These are phyloP conservation scores for Pedionomus torquatus DNA, from an alignment of 2,113 vertebrate genomes.

Conservation along the genomic window DNA sequence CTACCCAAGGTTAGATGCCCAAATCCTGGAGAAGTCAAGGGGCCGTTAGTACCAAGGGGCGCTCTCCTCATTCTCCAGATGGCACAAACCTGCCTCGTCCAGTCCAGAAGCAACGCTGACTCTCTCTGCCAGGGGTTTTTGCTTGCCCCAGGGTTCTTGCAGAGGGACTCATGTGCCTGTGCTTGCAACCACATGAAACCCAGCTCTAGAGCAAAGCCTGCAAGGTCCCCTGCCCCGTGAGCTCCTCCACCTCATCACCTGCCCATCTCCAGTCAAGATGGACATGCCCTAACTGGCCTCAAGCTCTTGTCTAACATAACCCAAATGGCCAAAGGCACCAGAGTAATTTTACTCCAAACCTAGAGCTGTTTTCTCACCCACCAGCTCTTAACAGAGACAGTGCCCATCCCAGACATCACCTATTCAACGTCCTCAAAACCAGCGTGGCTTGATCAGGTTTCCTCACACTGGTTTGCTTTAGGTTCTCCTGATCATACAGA, in stretches of 20 bases:
- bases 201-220: neutral
- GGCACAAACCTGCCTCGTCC: neutral
- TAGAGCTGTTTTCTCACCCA: neutral
- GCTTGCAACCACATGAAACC: neutral
- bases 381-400: neutral
- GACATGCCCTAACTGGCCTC: neutral
- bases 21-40: neutral
- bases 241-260: too few species aligned
- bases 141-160: neutral
- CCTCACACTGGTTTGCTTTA: neutral
- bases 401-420: neutral
- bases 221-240: fast-evolving
- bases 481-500: neutral
- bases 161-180: neutral
- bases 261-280: fast-evolving
- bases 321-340: neutral
- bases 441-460: neutral
- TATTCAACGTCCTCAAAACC: neutral
- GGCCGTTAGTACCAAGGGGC: neutral
- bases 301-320: neutral
- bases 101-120: neutral
- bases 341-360: neutral
- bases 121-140: neutral
- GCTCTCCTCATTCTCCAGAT: neutral
- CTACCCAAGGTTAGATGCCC: neutral